Conservation (phyloP, 2,797 vertebrate species). For the Merluccius polli region DNA sequence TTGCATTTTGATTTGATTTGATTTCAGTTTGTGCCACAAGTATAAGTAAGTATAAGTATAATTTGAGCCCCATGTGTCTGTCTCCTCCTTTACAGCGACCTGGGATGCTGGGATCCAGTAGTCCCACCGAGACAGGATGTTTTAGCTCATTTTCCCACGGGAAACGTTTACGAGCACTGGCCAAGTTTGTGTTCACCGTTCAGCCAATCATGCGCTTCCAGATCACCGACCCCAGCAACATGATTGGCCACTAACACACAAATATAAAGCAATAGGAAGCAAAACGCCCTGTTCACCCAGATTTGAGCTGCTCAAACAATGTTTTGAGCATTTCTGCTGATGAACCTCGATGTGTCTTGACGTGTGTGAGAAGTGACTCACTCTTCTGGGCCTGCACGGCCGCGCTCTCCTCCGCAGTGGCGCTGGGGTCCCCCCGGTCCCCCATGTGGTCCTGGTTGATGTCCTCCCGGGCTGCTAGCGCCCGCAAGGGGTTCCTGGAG, state of each 20-base stretch:
- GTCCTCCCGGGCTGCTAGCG: conserved; percentile 75
- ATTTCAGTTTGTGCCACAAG: no score
- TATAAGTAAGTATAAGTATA: no score
- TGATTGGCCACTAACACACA: no score
- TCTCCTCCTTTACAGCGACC: no score
- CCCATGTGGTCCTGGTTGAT: conserved; percentile 77
- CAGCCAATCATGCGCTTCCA: background rate
- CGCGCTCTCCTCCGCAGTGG: conserved; percentile 55
- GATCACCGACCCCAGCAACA: no score
- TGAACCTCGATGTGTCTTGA: background rate
- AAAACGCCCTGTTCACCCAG: no score
- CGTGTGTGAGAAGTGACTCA: conserved; percentile 37
- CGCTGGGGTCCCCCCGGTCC: conserved; percentile 41
- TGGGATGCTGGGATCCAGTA: no score
- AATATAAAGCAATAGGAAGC: no score
- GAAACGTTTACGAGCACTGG: background rate
- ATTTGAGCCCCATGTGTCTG: no score
- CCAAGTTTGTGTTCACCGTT: background rate
- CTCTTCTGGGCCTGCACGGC: conserved; percentile 59
- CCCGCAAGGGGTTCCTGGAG: conserved; percentile 78
- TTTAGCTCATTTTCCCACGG: no score
- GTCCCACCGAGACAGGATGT: no score
- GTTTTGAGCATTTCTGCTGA: background rate
- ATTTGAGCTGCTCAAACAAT: background rate
- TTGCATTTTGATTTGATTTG: no score